Conservation (phyloP, 2,113 vertebrate genomes). For the Cinclus cinclus region DNA sequence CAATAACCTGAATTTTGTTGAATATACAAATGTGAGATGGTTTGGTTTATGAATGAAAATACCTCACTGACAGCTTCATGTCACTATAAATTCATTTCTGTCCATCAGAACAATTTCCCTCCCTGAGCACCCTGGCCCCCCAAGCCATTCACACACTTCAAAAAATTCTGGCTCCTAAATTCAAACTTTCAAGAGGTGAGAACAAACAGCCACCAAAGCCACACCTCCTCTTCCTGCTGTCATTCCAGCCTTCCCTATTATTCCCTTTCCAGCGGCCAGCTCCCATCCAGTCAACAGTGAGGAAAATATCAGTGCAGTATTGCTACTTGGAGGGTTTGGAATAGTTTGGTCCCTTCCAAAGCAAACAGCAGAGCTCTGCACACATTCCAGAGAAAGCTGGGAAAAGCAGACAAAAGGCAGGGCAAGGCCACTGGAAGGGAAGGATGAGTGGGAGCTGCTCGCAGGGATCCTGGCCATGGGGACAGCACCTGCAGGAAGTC, state of each 20-base stretch:
- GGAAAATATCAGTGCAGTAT: slow-evolving; percentile 7
- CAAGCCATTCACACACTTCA: neutral
- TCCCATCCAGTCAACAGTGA: neutral
- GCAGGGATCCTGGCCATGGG: neutral
- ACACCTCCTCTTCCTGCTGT: slow-evolving; percentile 29
- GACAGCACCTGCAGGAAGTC: slow-evolving; percentile 31
- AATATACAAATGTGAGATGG: fast-evolving
- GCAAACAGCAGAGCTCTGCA: slow-evolving; percentile 36
- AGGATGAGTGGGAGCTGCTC: slow-evolving; percentile 13
- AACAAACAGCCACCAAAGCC: slow-evolving; percentile 14
- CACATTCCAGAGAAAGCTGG: neutral
- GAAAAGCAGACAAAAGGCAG: neutral
- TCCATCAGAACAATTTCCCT: neutral
- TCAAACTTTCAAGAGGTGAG: slow-evolving; percentile 27
- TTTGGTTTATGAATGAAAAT: neutral
- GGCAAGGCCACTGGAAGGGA: slow-evolving; percentile 22
- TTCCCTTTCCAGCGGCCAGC: neutral
- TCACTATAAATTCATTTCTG: neutral
- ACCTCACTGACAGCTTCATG: neutral
- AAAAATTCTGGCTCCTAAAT: slow-evolving; percentile 14
- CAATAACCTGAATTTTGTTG: neutral
- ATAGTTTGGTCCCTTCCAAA: slow-evolving; percentile 51
- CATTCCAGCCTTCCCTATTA: slow-evolving; percentile 27
- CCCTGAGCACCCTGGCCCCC: neutral
- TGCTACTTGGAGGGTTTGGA: slow-evolving; percentile 42